Evolutionary conservation across 2,113 vertebrate species (phyloP), one percentile per base, ranked within the genome.

Genomic region (Melanostigma gelatinosum): DNA sequence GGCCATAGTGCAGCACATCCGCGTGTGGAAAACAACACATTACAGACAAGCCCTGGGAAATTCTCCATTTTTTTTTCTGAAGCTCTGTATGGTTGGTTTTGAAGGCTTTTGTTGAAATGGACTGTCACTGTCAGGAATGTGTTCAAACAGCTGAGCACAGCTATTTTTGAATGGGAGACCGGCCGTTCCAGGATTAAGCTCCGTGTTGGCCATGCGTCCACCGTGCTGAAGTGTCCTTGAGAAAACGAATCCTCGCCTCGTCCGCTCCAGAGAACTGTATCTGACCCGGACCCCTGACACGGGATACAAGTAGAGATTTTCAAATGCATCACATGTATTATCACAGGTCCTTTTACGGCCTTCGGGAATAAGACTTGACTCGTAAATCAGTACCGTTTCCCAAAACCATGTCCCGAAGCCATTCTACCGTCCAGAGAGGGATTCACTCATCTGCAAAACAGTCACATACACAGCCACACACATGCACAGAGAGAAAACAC

Each of bases 121-220:
- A 40, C 24, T 24, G 15, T n/a, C 62, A 29, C 40, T 77, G 68
- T 79, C 46, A 48, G 46, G 73, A 22, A 65, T 61, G 24, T 42
- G n/a, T 77, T 75, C 38, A 72, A 87, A 82, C n/a, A 46, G 79
- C 85, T 86, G 76, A 86, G 55, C 65, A 20, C 75, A 72, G 58
- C 55, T 8, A 11, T 82, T 84, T 83, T 24, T 57, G 2, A 77
- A 65, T 72, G 42, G 20, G n/a, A 78, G 60, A 83, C 65, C 40
- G 67, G 54, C 50, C 61, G 42, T 77, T 54, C 12, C 22, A 12
- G 54, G 61, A 72, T 69, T 72, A 81, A 66, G 29, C 63, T 60
- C 36, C 8, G 16, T 24, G 24, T 46, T 80, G 78, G 61, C 55
- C 27, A 50, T 29, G 54, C 61, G n/a, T 83, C 27, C 80, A 67